Evolutionary conservation across 2,797 vertebrate genomes (phyloP).

Genomic region (Etheostoma perlongum): DNA sequence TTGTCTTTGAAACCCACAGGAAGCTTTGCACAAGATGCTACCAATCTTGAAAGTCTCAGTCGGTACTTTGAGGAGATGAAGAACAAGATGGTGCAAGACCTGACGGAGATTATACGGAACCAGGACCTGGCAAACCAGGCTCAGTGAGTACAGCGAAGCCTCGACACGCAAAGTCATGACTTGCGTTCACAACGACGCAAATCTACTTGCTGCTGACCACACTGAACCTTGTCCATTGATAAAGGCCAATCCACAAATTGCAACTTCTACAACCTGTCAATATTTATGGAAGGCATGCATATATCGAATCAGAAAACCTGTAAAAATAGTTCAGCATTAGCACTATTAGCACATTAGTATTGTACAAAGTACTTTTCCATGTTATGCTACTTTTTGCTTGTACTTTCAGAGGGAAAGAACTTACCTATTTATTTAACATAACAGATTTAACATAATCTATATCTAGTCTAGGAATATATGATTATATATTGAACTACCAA

Average conservation of each 20-base stretch:
- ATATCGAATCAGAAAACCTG: too few species aligned
- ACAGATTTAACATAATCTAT: too few species aligned
- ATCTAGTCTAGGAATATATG: too few species aligned
- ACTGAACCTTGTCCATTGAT: too few species aligned
- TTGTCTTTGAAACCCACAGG: slow-evolving; percentile 55
- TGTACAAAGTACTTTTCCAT: neutral
- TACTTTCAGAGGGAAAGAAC: neutral
- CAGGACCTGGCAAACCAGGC: slow-evolving; percentile 64
- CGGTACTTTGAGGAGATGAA: slow-evolving; percentile 67
- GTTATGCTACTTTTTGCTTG: neutral
- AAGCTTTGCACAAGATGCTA: slow-evolving; percentile 60
- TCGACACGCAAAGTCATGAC: neutral
- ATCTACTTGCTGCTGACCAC: neutral
- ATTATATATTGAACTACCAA: neutral
- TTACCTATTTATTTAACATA: too few species aligned
- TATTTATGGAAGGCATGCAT: too few species aligned
- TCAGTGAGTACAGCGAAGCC: slow-evolving; percentile 67
- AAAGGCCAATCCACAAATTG: too few species aligned
- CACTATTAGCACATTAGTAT: neutral
- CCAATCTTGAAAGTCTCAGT: slow-evolving; percentile 40
- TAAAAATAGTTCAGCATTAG: too few species aligned
- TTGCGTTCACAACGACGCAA: neutral
- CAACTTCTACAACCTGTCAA: too few species aligned
- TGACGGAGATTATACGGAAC: slow-evolving; percentile 39
- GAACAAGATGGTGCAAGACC: slow-evolving; percentile 47